Conservation (phyloP, 2,888 invertebrate species). For the Tetragnatha montana region DNA sequence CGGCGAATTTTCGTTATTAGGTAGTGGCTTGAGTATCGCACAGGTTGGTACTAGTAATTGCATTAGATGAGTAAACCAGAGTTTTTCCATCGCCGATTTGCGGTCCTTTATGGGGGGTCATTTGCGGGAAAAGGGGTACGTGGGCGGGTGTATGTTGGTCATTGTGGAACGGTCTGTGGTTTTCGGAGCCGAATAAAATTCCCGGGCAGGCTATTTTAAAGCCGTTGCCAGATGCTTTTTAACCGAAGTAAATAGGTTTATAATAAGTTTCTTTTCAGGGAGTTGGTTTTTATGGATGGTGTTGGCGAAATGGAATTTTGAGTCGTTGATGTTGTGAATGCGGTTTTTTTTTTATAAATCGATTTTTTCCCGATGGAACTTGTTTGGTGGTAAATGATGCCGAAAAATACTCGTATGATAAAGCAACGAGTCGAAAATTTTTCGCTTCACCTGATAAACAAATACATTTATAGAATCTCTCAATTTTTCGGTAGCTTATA, state of each 20-base stretch:
- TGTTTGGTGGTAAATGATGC: not conserved
- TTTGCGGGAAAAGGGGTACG: not conserved
- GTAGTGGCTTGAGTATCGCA: not conserved
- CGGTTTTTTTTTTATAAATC: not conserved
- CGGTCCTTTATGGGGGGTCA: slow-evolving; percentile 25
- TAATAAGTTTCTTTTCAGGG: not conserved
- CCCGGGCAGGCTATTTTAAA: not conserved
- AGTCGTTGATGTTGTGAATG: not conserved
- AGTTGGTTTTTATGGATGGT: not conserved
- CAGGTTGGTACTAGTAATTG: slow-evolving; percentile 28
- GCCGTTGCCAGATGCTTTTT: not conserved
- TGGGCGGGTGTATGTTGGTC: slow-evolving; percentile 19
- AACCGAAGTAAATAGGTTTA: not conserved
- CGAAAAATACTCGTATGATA: too few relatives aligned
- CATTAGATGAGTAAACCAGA: slow-evolving; percentile 12
- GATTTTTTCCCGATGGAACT: not conserved
- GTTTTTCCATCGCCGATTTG: slow-evolving; percentile 39
- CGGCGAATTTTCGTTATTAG: slow-evolving; percentile 50
- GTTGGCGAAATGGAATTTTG: not conserved
- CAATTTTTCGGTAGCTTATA: too few relatives aligned
- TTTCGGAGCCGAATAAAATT: not conserved
- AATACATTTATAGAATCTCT: too few relatives aligned
- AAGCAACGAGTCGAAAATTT: too few relatives aligned
- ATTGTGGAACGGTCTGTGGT: slow-evolving; percentile 12
- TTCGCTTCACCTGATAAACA: too few relatives aligned